Conservation (phyloP, 2,113 vertebrate genomes). For the Willisornis vidua region DNA sequence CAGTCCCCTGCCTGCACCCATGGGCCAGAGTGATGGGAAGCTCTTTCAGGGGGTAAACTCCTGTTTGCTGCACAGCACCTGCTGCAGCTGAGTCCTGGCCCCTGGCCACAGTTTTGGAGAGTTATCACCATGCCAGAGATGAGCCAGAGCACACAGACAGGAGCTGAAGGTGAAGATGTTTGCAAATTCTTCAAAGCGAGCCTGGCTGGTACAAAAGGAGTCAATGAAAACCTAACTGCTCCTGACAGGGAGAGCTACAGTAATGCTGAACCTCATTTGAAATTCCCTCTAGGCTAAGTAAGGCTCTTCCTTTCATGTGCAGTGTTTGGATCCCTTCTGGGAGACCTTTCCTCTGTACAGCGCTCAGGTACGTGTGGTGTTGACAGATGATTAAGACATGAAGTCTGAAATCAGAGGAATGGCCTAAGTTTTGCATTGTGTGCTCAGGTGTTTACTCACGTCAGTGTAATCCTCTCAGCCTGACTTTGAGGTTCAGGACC, state of each 20-base stretch:
- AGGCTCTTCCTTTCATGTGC: conserved; percentile 52
- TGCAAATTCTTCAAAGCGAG: conserved; percentile 28
- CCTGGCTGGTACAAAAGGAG: conserved; percentile 6
- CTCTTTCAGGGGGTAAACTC: not conserved
- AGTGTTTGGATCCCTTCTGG: conserved; percentile 41
- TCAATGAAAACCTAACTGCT: conserved; percentile 33
- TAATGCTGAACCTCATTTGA: conserved; percentile 57
- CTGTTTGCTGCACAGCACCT: not conserved
- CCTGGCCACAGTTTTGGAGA: not conserved
- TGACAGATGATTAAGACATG: conserved; percentile 69
- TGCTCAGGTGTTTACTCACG: not conserved
- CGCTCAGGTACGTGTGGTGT: not conserved
- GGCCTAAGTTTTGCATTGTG: not conserved
- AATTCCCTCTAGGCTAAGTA: conserved; percentile 65
- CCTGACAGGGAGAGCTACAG: conserved; percentile 25
- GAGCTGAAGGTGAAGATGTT: conserved; percentile 47
- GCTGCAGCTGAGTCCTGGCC: not conserved
- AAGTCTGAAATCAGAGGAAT: conserved; percentile 48
- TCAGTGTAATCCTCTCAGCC: not conserved
- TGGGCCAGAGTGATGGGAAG: not conserved
- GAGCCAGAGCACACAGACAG: not conserved
- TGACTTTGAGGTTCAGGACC: not conserved
- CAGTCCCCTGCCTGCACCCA: not conserved
- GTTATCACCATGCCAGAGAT: rapidly evolving
- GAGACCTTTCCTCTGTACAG: conserved; percentile 39